These are phyloP conservation scores for Heliconius aoede DNA, from an alignment of 2,888 invertebrate species.

Conservation along the genomic window DNA sequence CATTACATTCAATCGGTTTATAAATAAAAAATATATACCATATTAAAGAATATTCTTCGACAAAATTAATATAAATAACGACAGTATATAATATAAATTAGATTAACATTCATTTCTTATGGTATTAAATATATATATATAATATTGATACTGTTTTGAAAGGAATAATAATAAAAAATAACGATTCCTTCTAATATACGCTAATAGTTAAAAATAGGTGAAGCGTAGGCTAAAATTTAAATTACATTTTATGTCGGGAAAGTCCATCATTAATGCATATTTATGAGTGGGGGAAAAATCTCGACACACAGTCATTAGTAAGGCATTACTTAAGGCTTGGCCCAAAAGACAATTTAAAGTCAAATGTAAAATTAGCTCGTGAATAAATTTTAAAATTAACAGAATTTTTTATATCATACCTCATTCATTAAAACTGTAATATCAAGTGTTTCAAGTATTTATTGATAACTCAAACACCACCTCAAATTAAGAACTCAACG, in stretches of 20 bases:
- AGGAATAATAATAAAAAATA: conserved; percentile 21
- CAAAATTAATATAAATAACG: no score
- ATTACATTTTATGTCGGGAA: conserved; percentile 61
- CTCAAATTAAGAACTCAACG: no score
- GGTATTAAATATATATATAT: not conserved
- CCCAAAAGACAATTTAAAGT: conserved; percentile 43
- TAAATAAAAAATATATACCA: no score
- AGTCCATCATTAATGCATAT: conserved; percentile 77
- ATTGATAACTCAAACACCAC: no score
- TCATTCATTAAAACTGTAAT: not conserved
- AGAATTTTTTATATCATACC: not conserved
- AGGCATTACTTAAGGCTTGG: conserved; percentile 66
- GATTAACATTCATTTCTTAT: not conserved
- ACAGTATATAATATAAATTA: no score
- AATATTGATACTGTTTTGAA: not conserved
- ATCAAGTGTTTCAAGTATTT: not conserved
- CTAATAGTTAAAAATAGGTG: conserved; percentile 48
- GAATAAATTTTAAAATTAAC: not conserved
- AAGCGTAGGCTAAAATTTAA: conserved; percentile 62
- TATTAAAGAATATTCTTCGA: no score
- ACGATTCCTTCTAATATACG: conserved; percentile 37
- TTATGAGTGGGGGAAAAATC: conserved; percentile 80
- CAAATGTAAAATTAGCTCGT: conserved; percentile 16
- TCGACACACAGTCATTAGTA: conserved; percentile 79
- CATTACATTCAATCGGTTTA: no score